phyloP scores from a whole-genome alignment of 2,113 vertebrate species.

The Todiramphus chloris region DNA sequence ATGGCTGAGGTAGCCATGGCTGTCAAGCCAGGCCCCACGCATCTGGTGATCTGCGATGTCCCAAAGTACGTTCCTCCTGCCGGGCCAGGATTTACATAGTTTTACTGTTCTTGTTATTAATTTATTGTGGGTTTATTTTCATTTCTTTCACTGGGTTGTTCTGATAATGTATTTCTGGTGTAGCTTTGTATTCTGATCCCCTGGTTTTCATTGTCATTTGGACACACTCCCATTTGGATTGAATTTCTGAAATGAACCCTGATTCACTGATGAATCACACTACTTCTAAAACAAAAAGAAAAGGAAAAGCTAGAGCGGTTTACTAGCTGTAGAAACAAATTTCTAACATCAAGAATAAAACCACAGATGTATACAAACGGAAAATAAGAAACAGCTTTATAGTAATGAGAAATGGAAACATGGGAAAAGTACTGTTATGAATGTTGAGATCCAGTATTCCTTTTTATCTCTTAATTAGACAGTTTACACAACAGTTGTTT shows the following conservation, averaged over 20 bases:
- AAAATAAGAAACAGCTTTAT: not conserved
- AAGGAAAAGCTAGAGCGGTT: not conserved
- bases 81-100: not conserved
- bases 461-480: conserved; percentile 14
- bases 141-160: not conserved
- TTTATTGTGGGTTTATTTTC: not conserved
- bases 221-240: not conserved
- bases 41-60: not conserved
- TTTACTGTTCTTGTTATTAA: not conserved
- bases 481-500: not conserved
- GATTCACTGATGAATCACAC: not conserved
- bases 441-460: not conserved
- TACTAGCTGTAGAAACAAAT: not conserved
- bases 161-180: not conserved
- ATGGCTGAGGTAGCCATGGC: not conserved
- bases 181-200: not conserved
- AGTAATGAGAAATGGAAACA: not conserved
- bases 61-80: not conserved
- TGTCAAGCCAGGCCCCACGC: not conserved
- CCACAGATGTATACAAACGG: not conserved
- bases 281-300: not conserved
- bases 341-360: not conserved
- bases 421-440: not conserved
- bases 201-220: not conserved
- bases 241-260: not conserved